phyloP scores from a whole-genome alignment of 2,888 invertebrate genomes.

The Acanthosoma haemorrhoidale region DNA sequence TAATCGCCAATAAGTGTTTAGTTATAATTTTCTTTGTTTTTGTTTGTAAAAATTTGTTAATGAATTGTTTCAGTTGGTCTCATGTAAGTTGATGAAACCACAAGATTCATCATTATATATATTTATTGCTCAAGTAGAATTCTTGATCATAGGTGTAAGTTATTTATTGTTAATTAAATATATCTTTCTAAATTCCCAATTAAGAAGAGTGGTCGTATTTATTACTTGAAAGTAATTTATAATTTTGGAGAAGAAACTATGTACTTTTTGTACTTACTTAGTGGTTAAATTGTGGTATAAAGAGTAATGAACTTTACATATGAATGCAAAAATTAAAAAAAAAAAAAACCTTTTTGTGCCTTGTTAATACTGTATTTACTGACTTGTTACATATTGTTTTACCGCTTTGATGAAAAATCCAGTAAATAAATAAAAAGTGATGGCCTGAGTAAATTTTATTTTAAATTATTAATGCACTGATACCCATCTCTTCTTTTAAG shows the following conservation, averaged over 20 bases:
- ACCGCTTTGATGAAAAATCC: neutral
- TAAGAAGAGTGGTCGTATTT: neutral
- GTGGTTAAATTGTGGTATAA: neutral
- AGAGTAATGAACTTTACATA: neutral
- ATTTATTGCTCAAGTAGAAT: conserved; percentile 8
- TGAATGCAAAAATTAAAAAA: neutral
- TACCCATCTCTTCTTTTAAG: neutral
- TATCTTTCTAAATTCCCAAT: neutral
- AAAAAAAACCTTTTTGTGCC: neutral
- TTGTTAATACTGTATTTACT: neutral
- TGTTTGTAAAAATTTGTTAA: neutral
- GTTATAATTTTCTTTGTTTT: neutral
- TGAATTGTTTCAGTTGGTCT: conserved; percentile 9
- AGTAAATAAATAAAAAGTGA: neutral
- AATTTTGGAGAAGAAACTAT: neutral
- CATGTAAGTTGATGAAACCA: neutral
- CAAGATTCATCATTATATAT: neutral
- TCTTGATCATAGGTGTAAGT: neutral
- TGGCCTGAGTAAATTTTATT: neutral
- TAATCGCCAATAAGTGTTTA: no score
- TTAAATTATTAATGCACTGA: neutral
- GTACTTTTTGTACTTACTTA: conserved; percentile 5
- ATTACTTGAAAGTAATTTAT: conserved; percentile 2
- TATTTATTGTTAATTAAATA: conserved; percentile 8
- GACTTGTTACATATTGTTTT: neutral